Base-by-base conservation (phyloP, 2,888 invertebrate genomes). In the Syrista parreyssii region DNA sequence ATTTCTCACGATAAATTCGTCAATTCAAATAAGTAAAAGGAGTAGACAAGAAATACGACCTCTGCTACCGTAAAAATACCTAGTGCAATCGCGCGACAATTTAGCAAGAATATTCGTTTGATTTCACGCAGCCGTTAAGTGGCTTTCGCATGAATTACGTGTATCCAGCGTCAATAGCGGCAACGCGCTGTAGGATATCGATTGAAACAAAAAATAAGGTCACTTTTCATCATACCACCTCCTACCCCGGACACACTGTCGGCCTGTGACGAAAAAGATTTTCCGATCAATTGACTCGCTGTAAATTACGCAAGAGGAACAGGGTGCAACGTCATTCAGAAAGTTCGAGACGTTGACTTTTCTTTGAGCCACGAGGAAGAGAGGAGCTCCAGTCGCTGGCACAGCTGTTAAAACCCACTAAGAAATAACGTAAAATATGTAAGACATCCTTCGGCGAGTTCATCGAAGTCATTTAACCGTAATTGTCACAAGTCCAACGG, bases 181-280 rank as follows among this genome's bases (percentile, higher is more conserved):
- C 31, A 12, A 12, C 31, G 23, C 31, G 31, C 69, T 68, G 74
- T 78, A 75, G 55, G 76, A 30, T 69, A 68, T 55, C 76, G 71
- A 72, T 55, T n/a, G 11, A 11, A 72, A 75, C 68, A 79, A 85
- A 82, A 84, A 80, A 79, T 78, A 77, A 71, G 71, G 71, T 30
- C 71, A 71, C 31, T 71, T 80, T 80, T 74, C 71, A 71, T 31
- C 71, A 71, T 12, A 71, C 31, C 15, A 12, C 69, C 31, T 69
- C 15, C 15, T 15, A 40, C 69, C 6, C 11, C 11, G 30, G n/a
- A 11, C 4, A 4, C 36, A 36, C 36, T 4, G 12, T 40, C 1
- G 15, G 15, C 30, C 11, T 3, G 11, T 71, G 3, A 31, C 32
- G 1, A 81, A 83, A 83, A 81, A 80, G 80, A 82, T 79, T 78